Conservation (phyloP, 2,888 invertebrate genomes). For the Clivina fossor region DNA sequence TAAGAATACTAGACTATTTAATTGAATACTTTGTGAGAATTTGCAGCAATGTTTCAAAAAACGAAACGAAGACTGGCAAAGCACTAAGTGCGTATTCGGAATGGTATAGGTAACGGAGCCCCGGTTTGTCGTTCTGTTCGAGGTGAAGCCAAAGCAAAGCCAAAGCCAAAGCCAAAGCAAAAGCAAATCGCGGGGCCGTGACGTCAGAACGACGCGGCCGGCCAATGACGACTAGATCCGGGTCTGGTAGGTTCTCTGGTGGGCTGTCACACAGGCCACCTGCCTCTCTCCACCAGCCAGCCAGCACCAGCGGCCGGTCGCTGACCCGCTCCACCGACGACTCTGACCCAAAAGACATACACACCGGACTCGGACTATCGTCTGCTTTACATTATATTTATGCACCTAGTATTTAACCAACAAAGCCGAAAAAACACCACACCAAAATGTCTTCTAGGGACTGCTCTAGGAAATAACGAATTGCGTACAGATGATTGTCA, state of each 20-base stretch:
- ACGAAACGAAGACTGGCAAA: no score
- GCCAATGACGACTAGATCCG: conserved; percentile 35
- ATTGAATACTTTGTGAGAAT: no score
- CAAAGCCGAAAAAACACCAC: neutral
- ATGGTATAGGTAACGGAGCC: no score
- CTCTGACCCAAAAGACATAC: conserved; percentile 7
- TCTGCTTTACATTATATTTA: neutral
- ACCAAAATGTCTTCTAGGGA: neutral
- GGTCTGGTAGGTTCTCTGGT: conserved; percentile 34
- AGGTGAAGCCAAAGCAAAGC: no score
- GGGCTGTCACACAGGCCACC: conserved; percentile 20
- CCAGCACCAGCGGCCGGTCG: conserved; percentile 10
- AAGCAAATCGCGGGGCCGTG: conserved; percentile 13
- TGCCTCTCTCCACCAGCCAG: conserved; percentile 15
- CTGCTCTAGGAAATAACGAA: neutral
- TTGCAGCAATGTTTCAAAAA: no score
- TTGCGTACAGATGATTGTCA: neutral
- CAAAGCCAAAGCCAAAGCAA: no score
- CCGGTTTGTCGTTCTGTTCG: no score
- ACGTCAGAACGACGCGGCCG: conserved; percentile 28
- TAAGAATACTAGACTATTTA: no score
- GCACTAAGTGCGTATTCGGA: no score
- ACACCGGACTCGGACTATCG: conserved; percentile 11
- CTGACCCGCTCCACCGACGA: conserved; percentile 14
- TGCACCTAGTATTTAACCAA: neutral